phyloP scores from a whole-genome alignment of 2,888 invertebrate species.

The Apotomis capreana region DNA sequence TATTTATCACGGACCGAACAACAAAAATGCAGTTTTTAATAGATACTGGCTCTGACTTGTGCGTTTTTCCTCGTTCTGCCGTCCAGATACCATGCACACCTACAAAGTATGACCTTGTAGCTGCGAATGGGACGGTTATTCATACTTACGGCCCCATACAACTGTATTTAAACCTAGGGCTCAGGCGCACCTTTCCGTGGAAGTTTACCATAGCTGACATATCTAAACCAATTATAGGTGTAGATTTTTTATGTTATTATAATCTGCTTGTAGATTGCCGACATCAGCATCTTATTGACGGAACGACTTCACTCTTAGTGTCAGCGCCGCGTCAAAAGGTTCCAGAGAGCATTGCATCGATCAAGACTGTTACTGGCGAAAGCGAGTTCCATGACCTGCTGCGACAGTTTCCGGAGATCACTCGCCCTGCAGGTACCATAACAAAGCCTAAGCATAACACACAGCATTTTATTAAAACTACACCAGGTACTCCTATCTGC shows the following conservation, averaged over 20 bases:
- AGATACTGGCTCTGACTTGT: not conserved
- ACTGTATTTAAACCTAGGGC: too few species aligned
- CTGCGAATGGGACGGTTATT: too few species aligned
- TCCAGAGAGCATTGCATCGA: not conserved
- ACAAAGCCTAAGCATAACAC: not conserved
- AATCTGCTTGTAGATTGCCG: constrained; percentile 49
- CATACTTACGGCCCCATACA: too few species aligned
- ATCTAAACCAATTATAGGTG: constrained; percentile 51
- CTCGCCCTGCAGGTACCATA: not conserved
- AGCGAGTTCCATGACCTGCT: not conserved
- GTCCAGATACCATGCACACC: too few species aligned
- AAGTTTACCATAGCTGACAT: constrained; percentile 52
- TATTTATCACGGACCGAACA: not conserved
- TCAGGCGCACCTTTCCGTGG: constrained; percentile 40
- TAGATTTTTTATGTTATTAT: constrained; percentile 50
- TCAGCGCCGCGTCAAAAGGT: not conserved
- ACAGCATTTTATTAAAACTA: not conserved
- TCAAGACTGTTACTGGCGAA: not conserved
- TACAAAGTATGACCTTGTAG: too few species aligned
- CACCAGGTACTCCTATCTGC: not conserved
- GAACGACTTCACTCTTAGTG: not conserved
- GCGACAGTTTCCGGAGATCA: not conserved
- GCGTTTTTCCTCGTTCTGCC: too few species aligned
- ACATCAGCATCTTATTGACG: constrained; percentile 42
- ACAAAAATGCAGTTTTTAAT: not conserved